phyloP scores from a whole-genome alignment of 2,888 invertebrate genomes.

The Drosophila prostipennis region DNA sequence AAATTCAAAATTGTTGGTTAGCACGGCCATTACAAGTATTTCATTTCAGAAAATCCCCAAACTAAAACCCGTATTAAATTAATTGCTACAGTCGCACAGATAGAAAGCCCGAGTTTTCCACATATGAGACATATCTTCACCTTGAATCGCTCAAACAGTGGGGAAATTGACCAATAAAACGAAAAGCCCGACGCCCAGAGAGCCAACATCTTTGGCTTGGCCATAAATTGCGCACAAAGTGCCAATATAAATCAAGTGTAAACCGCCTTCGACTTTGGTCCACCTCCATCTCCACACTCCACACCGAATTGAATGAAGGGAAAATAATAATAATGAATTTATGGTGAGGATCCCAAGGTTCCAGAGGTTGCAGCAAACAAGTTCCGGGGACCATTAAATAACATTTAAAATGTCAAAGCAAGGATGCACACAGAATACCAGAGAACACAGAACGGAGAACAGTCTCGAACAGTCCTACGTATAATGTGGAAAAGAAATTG shows the following conservation, averaged over 20 bases:
- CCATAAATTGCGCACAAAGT: conserved; percentile 66
- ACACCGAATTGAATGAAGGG: conserved; percentile 1
- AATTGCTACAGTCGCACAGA: conserved; percentile 17
- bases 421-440: conserved; percentile 6
- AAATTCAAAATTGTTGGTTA: neutral
- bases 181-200: conserved; percentile 2
- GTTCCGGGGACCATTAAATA: conserved; percentile 64
- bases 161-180: conserved; percentile 31
- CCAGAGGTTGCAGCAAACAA: neutral
- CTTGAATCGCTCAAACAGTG: conserved; percentile 17
- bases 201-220: conserved; percentile 3
- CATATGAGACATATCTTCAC: conserved; percentile 14
- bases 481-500: conserved; percentile 74
- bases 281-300: neutral
- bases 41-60: conserved; percentile 3
- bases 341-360: conserved; percentile 12
- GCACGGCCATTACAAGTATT: conserved; percentile 3
- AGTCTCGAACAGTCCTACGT: neutral
- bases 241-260: conserved; percentile 68
- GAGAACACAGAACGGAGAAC: neutral
- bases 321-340: conserved; percentile 72
- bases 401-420: conserved; percentile 74
- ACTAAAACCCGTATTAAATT: neutral
- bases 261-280: conserved; percentile 48
- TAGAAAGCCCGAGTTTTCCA: neutral